Percentiles rank a stretch among this genome's conserved stretches.
Evolutionary conservation across 2,888 invertebrate genomes (phyloP).

Genomic region (Rhingia rostrata): DNA sequence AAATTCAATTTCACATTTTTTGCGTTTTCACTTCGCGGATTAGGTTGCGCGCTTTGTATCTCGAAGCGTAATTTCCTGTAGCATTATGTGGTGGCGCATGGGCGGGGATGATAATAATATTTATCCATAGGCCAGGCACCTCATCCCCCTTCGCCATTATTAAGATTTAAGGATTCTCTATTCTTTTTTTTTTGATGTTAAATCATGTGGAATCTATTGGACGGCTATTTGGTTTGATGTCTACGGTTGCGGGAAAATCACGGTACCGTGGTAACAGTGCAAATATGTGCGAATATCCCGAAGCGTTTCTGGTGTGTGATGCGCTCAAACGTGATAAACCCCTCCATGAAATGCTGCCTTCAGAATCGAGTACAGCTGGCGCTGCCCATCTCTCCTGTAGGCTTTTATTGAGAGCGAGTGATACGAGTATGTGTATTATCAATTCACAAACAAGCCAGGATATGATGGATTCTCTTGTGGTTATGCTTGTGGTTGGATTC

Average conservation of each 20-base stretch:
- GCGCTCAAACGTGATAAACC: constrained; percentile 42
- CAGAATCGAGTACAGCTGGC: not conserved
- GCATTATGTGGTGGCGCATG: not conserved
- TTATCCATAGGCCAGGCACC: constrained; percentile 14
- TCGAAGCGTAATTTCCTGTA: constrained; percentile 44
- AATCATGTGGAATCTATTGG: constrained; percentile 73
- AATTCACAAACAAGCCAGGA: constrained; percentile 42
- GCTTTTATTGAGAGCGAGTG: constrained; percentile 33
- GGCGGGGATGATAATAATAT: constrained; percentile 35
- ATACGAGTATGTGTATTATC: constrained; percentile 59
- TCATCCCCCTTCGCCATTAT: constrained; percentile 15
- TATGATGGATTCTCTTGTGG: constrained; percentile 59
- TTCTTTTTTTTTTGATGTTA: constrained; percentile 56
- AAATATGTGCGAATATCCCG: constrained; percentile 61
- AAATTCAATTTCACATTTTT: constrained; percentile 73
- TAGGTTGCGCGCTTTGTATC: constrained; percentile 60
- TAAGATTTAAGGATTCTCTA: constrained; percentile 52
- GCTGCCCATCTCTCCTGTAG: not conserved
- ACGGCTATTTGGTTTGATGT: constrained; percentile 68
- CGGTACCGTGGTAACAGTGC: constrained; percentile 20
- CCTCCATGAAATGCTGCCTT: constrained; percentile 28
- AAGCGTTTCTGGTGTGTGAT: constrained; percentile 40
- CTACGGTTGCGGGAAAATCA: constrained; percentile 13
- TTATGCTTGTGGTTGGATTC: constrained; percentile 44
- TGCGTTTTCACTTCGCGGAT: constrained; percentile 59